Percentiles rank a stretch among this genome's conserved stretches.
These are phyloP conservation scores for Tenthredo mesomela DNA, from an alignment of 2,888 invertebrate genomes.

Conservation along the genomic window DNA sequence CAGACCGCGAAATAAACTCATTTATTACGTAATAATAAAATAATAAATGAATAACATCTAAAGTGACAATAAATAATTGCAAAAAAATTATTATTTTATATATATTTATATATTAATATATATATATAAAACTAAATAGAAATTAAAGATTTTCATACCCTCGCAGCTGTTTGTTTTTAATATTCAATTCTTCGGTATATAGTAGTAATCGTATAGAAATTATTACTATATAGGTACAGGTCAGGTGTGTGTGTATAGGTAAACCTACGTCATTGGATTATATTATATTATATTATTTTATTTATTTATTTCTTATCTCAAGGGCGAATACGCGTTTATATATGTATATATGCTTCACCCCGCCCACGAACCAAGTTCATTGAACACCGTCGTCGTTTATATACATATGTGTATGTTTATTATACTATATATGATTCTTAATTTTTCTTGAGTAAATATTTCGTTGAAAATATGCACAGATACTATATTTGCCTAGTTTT, in stretches of 20 bases:
- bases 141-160: neutral
- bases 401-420: no score
- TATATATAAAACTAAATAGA: neutral
- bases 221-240: neutral
- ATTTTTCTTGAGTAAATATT: neutral
- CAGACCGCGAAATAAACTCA: neutral
- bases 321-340: neutral
- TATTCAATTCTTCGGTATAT: no score
- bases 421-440: slow-evolving; percentile 34
- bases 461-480: neutral
- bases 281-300: neutral
- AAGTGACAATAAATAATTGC: slow-evolving; percentile 29
- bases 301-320: neutral
- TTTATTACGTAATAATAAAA: slow-evolving; percentile 41
- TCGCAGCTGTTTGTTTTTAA: no score
- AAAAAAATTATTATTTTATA: neutral
- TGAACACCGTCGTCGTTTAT: neutral
- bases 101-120: neutral
- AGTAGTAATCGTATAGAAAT: neutral
- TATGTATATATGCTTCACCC: neutral
- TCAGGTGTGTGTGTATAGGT: slow-evolving; percentile 7
- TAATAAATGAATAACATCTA: slow-evolving; percentile 38
- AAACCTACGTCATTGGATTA: neutral
- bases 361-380: neutral
- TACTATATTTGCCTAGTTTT: neutral